Conservation (phyloP, 2,888 invertebrate genomes). For the Ophioninae sp. region DNA sequence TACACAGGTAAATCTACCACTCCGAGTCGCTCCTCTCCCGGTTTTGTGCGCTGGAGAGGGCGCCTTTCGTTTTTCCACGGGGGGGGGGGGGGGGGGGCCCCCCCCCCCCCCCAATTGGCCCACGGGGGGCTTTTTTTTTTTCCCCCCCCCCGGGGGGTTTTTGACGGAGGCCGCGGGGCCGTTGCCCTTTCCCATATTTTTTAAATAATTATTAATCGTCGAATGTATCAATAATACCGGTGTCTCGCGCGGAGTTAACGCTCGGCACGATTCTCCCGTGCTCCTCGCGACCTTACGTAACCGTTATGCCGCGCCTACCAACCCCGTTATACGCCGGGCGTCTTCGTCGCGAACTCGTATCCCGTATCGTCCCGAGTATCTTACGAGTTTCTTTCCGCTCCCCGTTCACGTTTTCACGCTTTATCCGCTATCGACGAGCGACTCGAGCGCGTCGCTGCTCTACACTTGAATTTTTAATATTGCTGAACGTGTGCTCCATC, state of each 20-base stretch:
- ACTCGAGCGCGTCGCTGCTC: background rate
- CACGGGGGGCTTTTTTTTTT: background rate
- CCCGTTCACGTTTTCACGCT: background rate
- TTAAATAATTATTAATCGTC: background rate
- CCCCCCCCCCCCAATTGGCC: background rate
- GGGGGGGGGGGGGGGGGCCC: constrained; percentile 17
- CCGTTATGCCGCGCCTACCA: constrained; percentile 63
- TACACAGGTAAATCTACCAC: constrained; percentile 32
- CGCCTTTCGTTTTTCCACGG: constrained; percentile 12
- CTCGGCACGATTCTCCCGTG: constrained; percentile 7
- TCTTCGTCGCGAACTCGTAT: constrained; percentile 40
- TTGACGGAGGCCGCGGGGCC: too few relatives aligned
- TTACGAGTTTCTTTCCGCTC: background rate
- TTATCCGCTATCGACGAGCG: constrained; percentile 48
- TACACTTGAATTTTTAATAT: background rate
- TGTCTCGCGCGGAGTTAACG: background rate
- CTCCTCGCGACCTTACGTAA: constrained; percentile 60
- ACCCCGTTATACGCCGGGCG: constrained; percentile 54
- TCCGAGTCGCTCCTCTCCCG: constrained; percentile 1
- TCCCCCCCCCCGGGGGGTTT: background rate
- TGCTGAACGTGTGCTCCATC: constrained; percentile 44
- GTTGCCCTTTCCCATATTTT: background rate
- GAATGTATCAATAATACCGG: background rate
- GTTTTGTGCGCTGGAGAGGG: constrained; percentile 22
- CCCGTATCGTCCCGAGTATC: background rate